Evolutionary conservation across 2,797 vertebrate genomes (phyloP).

Genomic region (Pelodytes ibericus): DNA sequence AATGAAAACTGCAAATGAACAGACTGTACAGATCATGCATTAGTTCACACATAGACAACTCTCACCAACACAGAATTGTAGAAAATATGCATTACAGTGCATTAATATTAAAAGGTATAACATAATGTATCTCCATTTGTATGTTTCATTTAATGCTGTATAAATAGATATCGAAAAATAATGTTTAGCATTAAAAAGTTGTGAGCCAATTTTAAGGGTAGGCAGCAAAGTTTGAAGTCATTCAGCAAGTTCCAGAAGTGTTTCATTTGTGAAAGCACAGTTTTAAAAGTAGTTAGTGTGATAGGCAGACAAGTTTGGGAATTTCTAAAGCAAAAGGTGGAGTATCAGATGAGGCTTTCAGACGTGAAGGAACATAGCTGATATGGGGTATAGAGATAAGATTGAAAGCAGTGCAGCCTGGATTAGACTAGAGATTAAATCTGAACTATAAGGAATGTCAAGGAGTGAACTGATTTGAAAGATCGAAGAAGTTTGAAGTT

Average conservation of each 20-base stretch:
- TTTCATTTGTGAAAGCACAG: background rate
- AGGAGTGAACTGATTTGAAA: background rate
- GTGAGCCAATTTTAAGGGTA: too few relatives aligned
- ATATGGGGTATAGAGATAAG: background rate
- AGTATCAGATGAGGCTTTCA: background rate
- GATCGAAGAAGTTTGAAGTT: background rate
- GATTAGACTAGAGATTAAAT: constrained; percentile 5
- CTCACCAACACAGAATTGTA: too few relatives aligned
- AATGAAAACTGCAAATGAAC: too few relatives aligned
- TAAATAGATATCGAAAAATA: too few relatives aligned
- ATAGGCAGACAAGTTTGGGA: background rate
- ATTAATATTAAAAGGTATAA: too few relatives aligned
- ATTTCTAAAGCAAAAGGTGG: background rate
- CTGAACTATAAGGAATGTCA: constrained; percentile 11
- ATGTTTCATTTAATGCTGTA: too few relatives aligned
- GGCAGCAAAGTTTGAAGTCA: background rate
- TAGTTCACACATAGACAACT: too few relatives aligned
- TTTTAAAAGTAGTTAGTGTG: background rate
- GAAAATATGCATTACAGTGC: too few relatives aligned
- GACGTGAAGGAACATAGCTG: background rate
- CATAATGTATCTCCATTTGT: too few relatives aligned
- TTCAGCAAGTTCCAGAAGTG: background rate
- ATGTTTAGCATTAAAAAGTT: too few relatives aligned
- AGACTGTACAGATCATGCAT: too few relatives aligned
- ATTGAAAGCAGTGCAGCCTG: background rate